Conservation (phyloP, 2,888 invertebrate species). For the Yponomeuta cagnagella region DNA sequence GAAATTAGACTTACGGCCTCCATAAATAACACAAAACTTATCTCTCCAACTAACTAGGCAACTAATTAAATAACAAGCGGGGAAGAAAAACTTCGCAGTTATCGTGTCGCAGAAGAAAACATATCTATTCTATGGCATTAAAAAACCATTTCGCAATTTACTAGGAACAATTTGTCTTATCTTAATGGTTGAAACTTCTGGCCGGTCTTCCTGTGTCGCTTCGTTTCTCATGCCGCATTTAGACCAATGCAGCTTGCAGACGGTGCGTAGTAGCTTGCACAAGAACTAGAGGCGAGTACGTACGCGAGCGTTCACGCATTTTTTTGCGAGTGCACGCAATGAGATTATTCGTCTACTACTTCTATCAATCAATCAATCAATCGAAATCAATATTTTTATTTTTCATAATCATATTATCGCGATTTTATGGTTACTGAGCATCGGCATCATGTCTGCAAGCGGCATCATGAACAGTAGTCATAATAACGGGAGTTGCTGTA, state of each 20-base stretch:
- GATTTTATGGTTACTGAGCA: too few species aligned
- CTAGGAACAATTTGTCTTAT: slow-evolving; percentile 54
- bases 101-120: slow-evolving; percentile 25
- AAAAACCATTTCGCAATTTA: slow-evolving; percentile 58
- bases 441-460: too few species aligned
- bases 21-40: background rate
- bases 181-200: slow-evolving; percentile 55
- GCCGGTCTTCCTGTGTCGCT: slow-evolving; percentile 29
- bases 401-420: too few species aligned
- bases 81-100: slow-evolving; percentile 18
- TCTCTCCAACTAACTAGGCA: background rate
- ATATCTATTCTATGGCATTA: slow-evolving; percentile 49
- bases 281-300: too few species aligned
- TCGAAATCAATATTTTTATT: too few species aligned
- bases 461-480: too few species aligned
- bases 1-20: background rate
- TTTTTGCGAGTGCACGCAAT: too few species aligned
- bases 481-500: too few species aligned
- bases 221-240: slow-evolving; percentile 10
- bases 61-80: slow-evolving; percentile 17
- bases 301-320: too few species aligned
- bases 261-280: too few species aligned
- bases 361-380: too few species aligned
- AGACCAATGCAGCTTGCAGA: slow-evolving; percentile 7
- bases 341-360: too few species aligned